A percentile compares a stretch with the other conserved stretches of the same genome.
Conservation (phyloP, 2,888 invertebrate species). For the Thalpophila matura region DNA sequence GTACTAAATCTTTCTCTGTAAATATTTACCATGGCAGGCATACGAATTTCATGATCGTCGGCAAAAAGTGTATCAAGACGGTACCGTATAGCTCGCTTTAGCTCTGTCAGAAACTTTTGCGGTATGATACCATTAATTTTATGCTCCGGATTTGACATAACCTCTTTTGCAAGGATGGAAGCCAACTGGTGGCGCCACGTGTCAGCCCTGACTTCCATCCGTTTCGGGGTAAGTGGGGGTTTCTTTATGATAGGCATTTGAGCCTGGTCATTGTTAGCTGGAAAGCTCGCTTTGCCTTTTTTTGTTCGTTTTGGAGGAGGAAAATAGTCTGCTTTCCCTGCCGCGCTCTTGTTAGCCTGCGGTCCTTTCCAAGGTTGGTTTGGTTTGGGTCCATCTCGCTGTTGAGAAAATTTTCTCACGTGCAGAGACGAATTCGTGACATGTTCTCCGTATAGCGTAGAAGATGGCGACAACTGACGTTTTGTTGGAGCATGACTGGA, state of each 20-base stretch:
- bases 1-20: slow-evolving; percentile 23
- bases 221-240: not conserved
- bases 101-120: not conserved
- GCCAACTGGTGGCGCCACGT: slow-evolving; percentile 46
- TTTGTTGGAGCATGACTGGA: slow-evolving; percentile 21
- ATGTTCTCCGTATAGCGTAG: slow-evolving; percentile 7
- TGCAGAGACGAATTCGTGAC: slow-evolving; percentile 8
- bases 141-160: slow-evolving; percentile 9
- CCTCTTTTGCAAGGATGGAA: slow-evolving; percentile 18
- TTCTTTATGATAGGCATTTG: slow-evolving; percentile 13
- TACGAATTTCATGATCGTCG: slow-evolving; percentile 2
- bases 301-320: slow-evolving; percentile 33
- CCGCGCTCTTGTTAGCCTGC: not conserved
- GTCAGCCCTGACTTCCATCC: not conserved
- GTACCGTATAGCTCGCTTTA: slow-evolving; percentile 32
- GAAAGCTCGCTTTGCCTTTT: not conserved
- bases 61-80: slow-evolving; percentile 37
- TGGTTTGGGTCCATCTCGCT: slow-evolving; percentile 17
- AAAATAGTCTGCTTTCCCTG: not conserved
- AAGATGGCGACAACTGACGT: slow-evolving; percentile 3
- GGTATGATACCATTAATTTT: not conserved
- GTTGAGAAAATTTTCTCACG: slow-evolving; percentile 11
- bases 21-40: slow-evolving; percentile 24
- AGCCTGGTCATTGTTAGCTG: not conserved
- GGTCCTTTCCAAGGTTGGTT: slow-evolving; percentile 14